phyloP scores from a whole-genome alignment of 1,140 invertebrate genomes.

The Bombus polaris region DNA sequence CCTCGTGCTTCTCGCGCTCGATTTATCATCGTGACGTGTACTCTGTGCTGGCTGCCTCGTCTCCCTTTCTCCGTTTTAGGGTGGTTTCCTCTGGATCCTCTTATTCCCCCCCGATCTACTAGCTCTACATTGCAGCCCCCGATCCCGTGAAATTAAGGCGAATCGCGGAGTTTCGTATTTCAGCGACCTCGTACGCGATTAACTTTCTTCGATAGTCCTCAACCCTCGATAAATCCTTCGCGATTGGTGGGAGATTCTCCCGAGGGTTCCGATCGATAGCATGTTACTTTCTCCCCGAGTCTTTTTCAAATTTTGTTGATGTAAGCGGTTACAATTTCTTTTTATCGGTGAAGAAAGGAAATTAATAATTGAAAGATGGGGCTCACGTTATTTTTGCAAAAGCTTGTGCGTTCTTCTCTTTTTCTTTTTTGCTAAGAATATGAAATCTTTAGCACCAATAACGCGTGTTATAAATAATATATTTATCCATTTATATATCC shows the following conservation, averaged over 20 bases:
- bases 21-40: conserved; percentile 76
- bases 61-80: background rate
- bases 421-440: too few species aligned
- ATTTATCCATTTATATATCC: background rate
- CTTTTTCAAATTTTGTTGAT: background rate
- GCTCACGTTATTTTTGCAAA: background rate
- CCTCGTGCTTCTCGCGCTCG: conserved; percentile 70
- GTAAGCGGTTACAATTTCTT: too few species aligned
- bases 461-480: too few species aligned
- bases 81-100: conserved; percentile 23
- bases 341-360: background rate
- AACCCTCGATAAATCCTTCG: conserved; percentile 50
- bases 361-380: background rate
- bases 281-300: background rate
- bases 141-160: conserved; percentile 68
- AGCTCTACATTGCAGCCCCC: background rate
- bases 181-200: conserved; percentile 40
- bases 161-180: conserved; percentile 68
- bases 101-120: background rate
- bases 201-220: conserved; percentile 6
- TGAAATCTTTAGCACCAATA: too few species aligned
- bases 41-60: conserved; percentile 34
- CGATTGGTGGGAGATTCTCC: background rate
- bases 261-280: background rate
- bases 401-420: background rate